phyloP scores from a whole-genome alignment of 30 jellyfish, hydroid and myxozoan genomes.

The Chrysaora quinquecirrha region DNA sequence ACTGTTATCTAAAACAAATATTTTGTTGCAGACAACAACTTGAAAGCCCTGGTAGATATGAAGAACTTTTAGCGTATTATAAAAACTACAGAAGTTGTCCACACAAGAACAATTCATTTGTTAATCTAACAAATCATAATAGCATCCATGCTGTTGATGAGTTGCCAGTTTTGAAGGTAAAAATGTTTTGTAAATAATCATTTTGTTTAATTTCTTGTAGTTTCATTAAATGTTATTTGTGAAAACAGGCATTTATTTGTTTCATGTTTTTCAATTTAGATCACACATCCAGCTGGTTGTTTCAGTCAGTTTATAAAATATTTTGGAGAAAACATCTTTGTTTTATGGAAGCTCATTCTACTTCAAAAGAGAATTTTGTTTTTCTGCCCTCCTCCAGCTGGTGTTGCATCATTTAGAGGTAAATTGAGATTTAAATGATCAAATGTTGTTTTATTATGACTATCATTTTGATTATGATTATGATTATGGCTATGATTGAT shows the following conservation, averaged over 20 bases:
- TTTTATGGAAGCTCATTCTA: conserved; percentile 89
- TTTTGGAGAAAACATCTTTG: conserved; percentile 88
- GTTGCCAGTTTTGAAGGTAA: conserved; percentile 78
- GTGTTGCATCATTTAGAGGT: conserved; percentile 96
- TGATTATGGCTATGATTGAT: neutral
- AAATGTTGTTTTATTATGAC: neutral
- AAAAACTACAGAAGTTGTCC: conserved; percentile 78
- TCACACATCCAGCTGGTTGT: conserved; percentile 98
- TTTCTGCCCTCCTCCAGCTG: conserved; percentile 99
- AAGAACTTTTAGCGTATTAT: conserved; percentile 67
- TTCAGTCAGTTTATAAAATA: conserved; percentile 82
- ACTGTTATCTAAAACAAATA: too few relatives aligned
- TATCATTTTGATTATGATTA: neutral
- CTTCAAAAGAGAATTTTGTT: conserved; percentile 87
- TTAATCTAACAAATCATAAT: conserved; percentile 4
- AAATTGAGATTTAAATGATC: neutral
- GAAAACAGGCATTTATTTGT: too few relatives aligned
- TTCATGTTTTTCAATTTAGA: conserved; percentile 66
- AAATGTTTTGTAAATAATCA: neutral
- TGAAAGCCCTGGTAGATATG: conserved; percentile 74
- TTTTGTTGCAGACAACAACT: conserved; percentile 79
- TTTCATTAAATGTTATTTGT: too few relatives aligned
- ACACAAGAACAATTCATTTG: conserved; percentile 68
- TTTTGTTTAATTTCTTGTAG: too few relatives aligned
- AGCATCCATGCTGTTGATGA: conserved; percentile 54